These are phyloP conservation scores for Gymnocheta viridis DNA, from an alignment of 2,888 invertebrate genomes.

Conservation along the genomic window DNA sequence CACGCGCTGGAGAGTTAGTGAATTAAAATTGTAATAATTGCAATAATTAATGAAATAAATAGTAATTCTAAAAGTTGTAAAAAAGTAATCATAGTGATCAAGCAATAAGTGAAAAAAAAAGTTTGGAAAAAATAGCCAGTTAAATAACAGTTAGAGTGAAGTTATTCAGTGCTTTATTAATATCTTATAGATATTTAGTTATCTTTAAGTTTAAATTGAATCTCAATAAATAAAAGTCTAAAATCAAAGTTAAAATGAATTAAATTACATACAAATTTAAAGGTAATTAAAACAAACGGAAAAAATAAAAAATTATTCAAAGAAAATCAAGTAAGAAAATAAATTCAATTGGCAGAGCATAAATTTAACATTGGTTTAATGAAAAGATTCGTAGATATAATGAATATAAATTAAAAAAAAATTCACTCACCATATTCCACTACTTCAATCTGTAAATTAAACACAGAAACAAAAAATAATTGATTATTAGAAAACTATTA, in stretches of 20 bases:
- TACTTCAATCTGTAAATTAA: neutral
- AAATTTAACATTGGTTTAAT: neutral
- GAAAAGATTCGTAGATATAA: neutral
- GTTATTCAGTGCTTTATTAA: neutral
- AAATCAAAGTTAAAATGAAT: neutral
- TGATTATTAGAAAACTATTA: conserved; percentile 23
- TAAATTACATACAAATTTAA: neutral
- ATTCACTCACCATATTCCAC: neutral
- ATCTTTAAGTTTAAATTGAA: neutral
- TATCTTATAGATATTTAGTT: neutral
- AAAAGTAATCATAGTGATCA: neutral
- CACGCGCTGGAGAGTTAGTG: conserved; percentile 2
- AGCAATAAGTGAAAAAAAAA: neutral
- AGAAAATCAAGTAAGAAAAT: neutral
- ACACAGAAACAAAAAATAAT: neutral
- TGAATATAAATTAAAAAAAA: neutral
- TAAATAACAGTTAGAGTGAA: neutral
- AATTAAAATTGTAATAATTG: conserved; percentile 1
- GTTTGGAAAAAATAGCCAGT: neutral
- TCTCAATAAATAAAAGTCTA: neutral
- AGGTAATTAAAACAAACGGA: neutral
- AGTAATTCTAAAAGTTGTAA: neutral
- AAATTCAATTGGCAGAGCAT: neutral
- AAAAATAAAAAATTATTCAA: neutral
- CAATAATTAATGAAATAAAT: neutral